phyloP scores from a whole-genome alignment of 2,888 invertebrate genomes.

The Melangyna quadrimaculata region DNA sequence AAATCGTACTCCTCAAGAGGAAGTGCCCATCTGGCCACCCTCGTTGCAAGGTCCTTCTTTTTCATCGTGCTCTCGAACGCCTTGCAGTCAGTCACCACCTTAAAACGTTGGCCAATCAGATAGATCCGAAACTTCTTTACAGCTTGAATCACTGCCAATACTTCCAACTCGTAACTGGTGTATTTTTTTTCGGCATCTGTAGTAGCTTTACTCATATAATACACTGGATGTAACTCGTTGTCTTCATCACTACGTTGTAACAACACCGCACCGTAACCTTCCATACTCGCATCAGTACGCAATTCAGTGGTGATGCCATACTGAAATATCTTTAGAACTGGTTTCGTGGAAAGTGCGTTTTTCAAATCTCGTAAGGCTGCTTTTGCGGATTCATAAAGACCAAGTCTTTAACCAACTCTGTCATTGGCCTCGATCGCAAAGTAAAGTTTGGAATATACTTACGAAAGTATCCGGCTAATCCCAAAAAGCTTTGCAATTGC shows the following conservation, averaged over 20 bases:
- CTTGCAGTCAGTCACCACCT: slow-evolving; percentile 63
- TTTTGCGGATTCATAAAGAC: too few species aligned
- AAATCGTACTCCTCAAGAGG: slow-evolving; percentile 71
- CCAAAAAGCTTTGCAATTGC: too few species aligned
- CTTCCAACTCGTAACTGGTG: slow-evolving; percentile 27
- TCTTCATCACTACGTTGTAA: too few species aligned
- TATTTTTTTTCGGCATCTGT: slow-evolving; percentile 13
- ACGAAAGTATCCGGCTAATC: slow-evolving; percentile 24
- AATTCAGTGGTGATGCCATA: too few species aligned
- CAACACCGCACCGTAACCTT: too few species aligned
- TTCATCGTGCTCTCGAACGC: slow-evolving; percentile 61
- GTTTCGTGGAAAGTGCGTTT: too few species aligned
- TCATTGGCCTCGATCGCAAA: slow-evolving; percentile 9
- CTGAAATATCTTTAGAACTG: too few species aligned
- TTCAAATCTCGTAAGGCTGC: too few species aligned
- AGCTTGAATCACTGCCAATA: slow-evolving; percentile 16
- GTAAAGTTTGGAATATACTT: slow-evolving; percentile 37
- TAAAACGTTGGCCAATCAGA: too few species aligned
- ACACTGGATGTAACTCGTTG: slow-evolving; percentile 26
- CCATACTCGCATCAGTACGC: too few species aligned
- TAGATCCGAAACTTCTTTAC: slow-evolving; percentile 62
- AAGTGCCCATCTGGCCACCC: slow-evolving; percentile 72
- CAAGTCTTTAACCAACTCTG: slow-evolving; percentile 29
- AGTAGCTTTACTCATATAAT: slow-evolving; percentile 18
- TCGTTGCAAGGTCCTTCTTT: slow-evolving; percentile 56